Conservation (phyloP, 1,140 invertebrate genomes). For the Chironomus tepperi region DNA sequence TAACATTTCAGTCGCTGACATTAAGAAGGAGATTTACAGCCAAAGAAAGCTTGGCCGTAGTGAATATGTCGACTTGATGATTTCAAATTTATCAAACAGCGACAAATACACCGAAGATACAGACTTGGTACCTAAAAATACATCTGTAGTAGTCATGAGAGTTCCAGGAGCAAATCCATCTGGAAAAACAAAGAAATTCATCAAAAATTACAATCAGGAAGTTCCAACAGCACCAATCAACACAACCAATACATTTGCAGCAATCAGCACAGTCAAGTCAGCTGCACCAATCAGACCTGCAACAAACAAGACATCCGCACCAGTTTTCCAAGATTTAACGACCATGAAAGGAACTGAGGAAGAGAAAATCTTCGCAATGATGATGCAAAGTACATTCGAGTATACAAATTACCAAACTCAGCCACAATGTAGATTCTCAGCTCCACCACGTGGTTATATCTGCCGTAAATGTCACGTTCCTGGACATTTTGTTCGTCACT, state of each 20-base stretch:
- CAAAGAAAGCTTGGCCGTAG: background rate
- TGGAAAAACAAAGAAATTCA: background rate
- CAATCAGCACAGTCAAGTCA: too few species aligned
- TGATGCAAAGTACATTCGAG: background rate
- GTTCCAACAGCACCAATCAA: background rate
- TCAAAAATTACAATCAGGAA: background rate
- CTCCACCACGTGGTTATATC: background rate
- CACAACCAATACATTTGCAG: background rate
- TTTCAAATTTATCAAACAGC: background rate
- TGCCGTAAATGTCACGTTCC: background rate
- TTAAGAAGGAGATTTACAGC: background rate
- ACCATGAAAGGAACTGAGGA: background rate
- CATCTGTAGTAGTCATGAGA: background rate
- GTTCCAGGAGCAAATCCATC: background rate
- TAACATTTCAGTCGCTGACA: background rate
- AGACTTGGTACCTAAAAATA: background rate
- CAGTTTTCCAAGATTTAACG: background rate
- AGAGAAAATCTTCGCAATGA: background rate
- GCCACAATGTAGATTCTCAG: background rate
- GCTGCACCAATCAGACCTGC: too few species aligned
- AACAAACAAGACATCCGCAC: too few species aligned
- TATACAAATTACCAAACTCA: background rate
- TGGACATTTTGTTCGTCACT: background rate
- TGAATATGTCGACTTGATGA: background rate
- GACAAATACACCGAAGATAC: background rate